These are phyloP conservation scores for Isotomurus palustris DNA, from an alignment of 2,888 invertebrate species.

Conservation along the genomic window DNA sequence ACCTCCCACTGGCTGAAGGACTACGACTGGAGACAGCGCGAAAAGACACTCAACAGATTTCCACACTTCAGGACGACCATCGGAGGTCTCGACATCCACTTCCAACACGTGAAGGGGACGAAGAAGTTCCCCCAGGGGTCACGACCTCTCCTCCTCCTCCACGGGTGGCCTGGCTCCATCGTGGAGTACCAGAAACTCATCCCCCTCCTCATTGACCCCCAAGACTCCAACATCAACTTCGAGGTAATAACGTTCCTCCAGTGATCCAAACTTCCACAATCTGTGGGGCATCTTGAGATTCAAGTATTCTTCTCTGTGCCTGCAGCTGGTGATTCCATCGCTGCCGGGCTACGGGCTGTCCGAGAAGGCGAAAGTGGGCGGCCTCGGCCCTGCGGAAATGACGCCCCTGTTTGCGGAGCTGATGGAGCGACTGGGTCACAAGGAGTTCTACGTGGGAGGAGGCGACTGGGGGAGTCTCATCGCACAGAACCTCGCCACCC, in stretches of 20 bases:
- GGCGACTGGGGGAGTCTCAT: slow-evolving; percentile 57
- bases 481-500: slow-evolving; percentile 49
- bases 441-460: slow-evolving; percentile 53
- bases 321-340: slow-evolving; percentile 52
- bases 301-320: neutral
- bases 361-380: slow-evolving; percentile 51
- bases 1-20: slow-evolving; percentile 72
- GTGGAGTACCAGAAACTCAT: slow-evolving; percentile 46
- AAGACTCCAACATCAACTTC: slow-evolving; percentile 56
- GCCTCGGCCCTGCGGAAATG: slow-evolving; percentile 46
- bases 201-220: slow-evolving; percentile 52
- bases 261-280: neutral
- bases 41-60: slow-evolving; percentile 66
- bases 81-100: slow-evolving; percentile 72
- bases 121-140: slow-evolving; percentile 33
- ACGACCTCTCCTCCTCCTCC: slow-evolving; percentile 36
- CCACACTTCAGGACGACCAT: slow-evolving; percentile 71
- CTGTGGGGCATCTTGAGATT: neutral
- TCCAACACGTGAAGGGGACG: slow-evolving; percentile 62
- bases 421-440: slow-evolving; percentile 52
- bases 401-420: slow-evolving; percentile 49
- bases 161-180: slow-evolving; percentile 45
- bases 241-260: slow-evolving; percentile 50
- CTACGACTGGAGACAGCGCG: slow-evolving; percentile 68
- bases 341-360: slow-evolving; percentile 58